Evolutionary conservation across 1,140 invertebrate species (phyloP), one percentile per base, ranked within the genome.

Genomic region (Pseudomyrmex cubaensis): DNA sequence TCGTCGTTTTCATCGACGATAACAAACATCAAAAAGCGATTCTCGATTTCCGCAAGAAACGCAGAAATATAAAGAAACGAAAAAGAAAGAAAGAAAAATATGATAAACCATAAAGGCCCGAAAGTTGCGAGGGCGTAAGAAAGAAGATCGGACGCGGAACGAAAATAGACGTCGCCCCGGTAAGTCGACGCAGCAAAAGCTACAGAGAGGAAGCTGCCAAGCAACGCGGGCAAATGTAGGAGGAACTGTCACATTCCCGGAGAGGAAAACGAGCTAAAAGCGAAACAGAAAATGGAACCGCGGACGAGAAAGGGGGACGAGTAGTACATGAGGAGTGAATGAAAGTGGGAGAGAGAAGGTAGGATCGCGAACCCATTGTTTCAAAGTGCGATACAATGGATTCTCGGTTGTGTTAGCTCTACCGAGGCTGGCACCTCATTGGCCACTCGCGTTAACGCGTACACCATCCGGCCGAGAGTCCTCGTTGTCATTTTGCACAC

Each of bases 301-400:
- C 35, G 35, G 0, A 35, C 35, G 59, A 48, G 35, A 20, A 15
- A 62, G 62, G 64, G 44, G 59, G 50, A 12, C 35, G 35, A 35
- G 35, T 35, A 35, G 35, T 35, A 35, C 50, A 52, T 13, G 50
- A 1, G 15, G 48, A 22, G 20, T 22, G 17, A 54, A 22, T 10
- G 9, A 25, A 10, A 50, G 48, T 50, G 20, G n/a, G 44, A 44
- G 17, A 25, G 44, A 54, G 54, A 50, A 15, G 46, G 25, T 56
- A 61, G 67, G 74, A 61, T 64, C 74, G 48, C 72, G 46, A 59
- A 63, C 48, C 74, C 69, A 87, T 87, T 87, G 86, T 87, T 78
- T 78, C 69, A 35, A 87, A 83, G 56, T 80, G 85, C 57, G 17
- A 50, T 66, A 73, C 86, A 78, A 87, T 66, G 67, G 52, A 72